Conservation (phyloP, 2,113 vertebrate genomes). For the Triplophysa dalaica region DNA sequence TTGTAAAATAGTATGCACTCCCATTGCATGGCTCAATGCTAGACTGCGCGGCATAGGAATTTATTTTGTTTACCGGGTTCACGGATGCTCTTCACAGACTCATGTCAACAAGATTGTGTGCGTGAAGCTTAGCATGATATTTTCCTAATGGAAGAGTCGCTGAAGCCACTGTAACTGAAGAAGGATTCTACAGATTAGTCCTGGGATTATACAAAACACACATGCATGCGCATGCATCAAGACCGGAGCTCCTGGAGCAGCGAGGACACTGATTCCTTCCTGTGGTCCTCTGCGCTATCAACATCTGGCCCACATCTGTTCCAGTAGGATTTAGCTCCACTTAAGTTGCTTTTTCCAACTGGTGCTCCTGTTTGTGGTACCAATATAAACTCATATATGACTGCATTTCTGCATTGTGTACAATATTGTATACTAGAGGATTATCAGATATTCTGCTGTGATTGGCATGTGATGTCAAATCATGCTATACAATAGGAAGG, state of each 20-base stretch:
- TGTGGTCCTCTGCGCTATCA: slow-evolving; percentile 59
- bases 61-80: not conserved
- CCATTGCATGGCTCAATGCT: not conserved
- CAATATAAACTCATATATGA: slow-evolving; percentile 63
- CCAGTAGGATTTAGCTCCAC: slow-evolving; percentile 70
- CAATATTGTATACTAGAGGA: no score
- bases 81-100: slow-evolving; percentile 16
- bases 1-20: not conserved
- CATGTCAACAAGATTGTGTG: slow-evolving; percentile 8
- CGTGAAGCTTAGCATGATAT: slow-evolving; percentile 35
- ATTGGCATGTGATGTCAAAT: not conserved
- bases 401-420: not conserved
- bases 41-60: not conserved
- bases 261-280: slow-evolving; percentile 60
- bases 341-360: slow-evolving; percentile 70
- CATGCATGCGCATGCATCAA: slow-evolving; percentile 51
- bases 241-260: slow-evolving; percentile 39
- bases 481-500: no score
- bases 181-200: slow-evolving; percentile 61
- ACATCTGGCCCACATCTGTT: slow-evolving; percentile 77
- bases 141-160: slow-evolving; percentile 48
- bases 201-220: slow-evolving; percentile 44
- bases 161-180: slow-evolving; percentile 33
- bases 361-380: slow-evolving; percentile 53
- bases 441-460: not conserved